Percentiles rank a stretch among this genome's conserved stretches.
These are phyloP conservation scores for Apodemus sylvaticus DNA, from an alignment of 2,113 vertebrate genomes.

Conservation along the genomic window DNA sequence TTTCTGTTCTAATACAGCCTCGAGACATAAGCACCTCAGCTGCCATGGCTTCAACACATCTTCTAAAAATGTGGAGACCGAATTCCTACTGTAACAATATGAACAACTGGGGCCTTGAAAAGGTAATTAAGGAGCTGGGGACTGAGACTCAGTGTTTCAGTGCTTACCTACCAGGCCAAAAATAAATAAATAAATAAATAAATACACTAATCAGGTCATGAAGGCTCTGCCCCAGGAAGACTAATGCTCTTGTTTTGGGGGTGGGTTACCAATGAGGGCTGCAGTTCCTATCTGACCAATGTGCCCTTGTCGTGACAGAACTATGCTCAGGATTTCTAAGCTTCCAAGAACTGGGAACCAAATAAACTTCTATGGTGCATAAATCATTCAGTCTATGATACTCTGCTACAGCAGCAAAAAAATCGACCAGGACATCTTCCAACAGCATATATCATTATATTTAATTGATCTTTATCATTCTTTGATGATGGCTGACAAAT, in stretches of 20 bases:
- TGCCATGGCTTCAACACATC: not conserved
- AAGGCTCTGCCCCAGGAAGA: not conserved
- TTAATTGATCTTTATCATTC: slow-evolving; percentile 30
- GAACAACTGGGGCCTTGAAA: not conserved
- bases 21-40: not conserved
- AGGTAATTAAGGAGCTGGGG: not conserved
- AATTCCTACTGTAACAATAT: not conserved
- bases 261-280: not conserved
- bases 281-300: not conserved
- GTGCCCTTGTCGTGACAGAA: not conserved
- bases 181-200: not conserved
- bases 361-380: not conserved
- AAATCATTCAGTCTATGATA: not conserved
- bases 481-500: slow-evolving; percentile 31
- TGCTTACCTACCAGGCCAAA: not conserved
- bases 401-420: not conserved
- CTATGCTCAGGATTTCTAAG: not conserved
- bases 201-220: not conserved
- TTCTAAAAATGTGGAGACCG: not conserved
- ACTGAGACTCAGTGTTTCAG: not conserved
- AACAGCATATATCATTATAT: slow-evolving; percentile 45
- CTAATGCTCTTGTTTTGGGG: not conserved
- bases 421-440: not conserved
- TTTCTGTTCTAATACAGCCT: slow-evolving; percentile 12
- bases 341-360: not conserved